Evolutionary conservation across 2,113 vertebrate genomes (phyloP).

Genomic region (Dasyurus viverrinus): DNA sequence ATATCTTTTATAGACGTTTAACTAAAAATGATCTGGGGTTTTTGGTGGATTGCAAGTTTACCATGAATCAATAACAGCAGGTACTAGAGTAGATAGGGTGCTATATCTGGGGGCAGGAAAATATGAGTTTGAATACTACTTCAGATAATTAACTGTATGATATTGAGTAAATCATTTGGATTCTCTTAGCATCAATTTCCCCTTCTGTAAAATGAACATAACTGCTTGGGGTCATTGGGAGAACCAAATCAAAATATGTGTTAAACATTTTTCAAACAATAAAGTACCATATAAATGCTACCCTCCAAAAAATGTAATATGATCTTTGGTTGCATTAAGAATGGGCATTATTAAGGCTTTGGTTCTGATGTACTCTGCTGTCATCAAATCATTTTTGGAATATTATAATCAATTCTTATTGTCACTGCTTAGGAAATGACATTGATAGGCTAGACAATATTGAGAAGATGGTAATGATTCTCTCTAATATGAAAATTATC

Average conservation of each 20-base stretch:
- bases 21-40: not conserved
- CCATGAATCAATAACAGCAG: not conserved
- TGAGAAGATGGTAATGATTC: not conserved
- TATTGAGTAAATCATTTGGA: too few species aligned
- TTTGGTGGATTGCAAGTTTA: not conserved
- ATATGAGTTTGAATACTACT: not conserved
- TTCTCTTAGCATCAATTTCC: not conserved
- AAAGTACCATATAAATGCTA: not conserved
- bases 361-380: not conserved
- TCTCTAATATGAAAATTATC: not conserved
- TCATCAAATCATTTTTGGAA: not conserved
- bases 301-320: not conserved
- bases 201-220: too few species aligned
- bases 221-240: not conserved
- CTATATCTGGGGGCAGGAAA: not conserved
- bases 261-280: not conserved
- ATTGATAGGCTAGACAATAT: not conserved
- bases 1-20: not conserved
- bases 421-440: not conserved
- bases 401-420: not conserved
- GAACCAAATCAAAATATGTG: not conserved
- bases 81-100: not conserved
- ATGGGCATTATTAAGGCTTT: not conserved
- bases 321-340: not conserved
- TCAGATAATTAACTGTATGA: not conserved